Evolutionary conservation across 2,113 vertebrate species (phyloP).

Genomic region (Nicator chloris): DNA sequence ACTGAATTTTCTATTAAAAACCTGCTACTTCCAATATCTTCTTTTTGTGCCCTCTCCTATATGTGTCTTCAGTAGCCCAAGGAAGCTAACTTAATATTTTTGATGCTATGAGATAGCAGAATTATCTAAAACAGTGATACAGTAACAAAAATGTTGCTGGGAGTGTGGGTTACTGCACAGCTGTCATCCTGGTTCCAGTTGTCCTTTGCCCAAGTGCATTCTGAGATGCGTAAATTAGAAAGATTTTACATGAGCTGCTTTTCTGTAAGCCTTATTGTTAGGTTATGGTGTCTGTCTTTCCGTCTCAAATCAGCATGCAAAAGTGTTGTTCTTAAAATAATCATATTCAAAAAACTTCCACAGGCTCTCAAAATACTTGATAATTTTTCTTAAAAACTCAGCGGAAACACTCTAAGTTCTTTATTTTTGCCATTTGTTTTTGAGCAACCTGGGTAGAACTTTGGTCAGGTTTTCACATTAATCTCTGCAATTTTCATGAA

Average conservation of each 20-base stretch:
- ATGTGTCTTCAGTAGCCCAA: background rate
- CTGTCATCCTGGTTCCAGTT: background rate
- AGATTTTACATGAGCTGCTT: background rate
- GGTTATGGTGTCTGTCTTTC: background rate
- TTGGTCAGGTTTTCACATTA: background rate
- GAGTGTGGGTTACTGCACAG: background rate
- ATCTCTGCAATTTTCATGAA: background rate
- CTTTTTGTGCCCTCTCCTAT: background rate
- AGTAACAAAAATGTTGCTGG: background rate
- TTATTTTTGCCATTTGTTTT: background rate
- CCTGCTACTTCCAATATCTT: background rate
- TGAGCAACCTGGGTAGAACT: background rate
- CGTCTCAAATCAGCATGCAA: background rate
- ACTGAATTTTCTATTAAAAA: background rate
- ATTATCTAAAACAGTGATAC: background rate
- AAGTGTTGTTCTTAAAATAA: background rate
- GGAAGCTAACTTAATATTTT: background rate
- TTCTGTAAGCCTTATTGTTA: background rate
- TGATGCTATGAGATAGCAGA: background rate
- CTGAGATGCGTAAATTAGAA: background rate
- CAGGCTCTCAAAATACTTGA: background rate
- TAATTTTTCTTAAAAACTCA: background rate
- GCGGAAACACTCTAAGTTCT: background rate
- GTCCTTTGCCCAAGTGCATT: background rate
- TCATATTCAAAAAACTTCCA: background rate